phyloP scores from a whole-genome alignment of 2,113 vertebrate genomes.

The Falco punctatus region DNA sequence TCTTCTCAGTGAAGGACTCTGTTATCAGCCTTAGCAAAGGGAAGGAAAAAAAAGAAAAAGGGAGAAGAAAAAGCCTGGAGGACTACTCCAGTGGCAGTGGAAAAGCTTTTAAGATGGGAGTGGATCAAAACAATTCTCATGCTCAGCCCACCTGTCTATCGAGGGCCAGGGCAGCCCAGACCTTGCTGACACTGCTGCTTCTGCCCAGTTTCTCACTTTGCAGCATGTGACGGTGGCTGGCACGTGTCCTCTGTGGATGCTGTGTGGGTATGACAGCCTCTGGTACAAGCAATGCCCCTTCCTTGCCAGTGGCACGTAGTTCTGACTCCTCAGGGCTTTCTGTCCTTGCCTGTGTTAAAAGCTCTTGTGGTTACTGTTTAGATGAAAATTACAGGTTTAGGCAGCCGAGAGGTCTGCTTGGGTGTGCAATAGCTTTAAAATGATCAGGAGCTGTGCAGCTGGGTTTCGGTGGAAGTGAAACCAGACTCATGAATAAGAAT shows the following conservation, averaged over 20 bases:
- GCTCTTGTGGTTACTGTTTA: not conserved
- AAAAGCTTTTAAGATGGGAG: not conserved
- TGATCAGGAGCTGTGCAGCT: not conserved
- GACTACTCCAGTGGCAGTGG: not conserved
- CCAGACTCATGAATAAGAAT: not conserved
- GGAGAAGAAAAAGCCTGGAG: not conserved
- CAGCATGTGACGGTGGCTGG: accelerated
- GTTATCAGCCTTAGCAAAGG: not conserved
- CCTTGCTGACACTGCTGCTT: not conserved
- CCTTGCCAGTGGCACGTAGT: not conserved
- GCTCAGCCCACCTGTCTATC: accelerated
- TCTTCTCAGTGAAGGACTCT: not conserved
- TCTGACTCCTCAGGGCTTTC: not conserved
- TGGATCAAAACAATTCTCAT: accelerated
- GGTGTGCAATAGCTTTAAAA: not conserved
- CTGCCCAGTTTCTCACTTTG: not conserved
- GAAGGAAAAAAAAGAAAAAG: not conserved
- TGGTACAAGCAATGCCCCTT: not conserved
- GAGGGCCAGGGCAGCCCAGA: not conserved
- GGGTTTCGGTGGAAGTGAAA: not conserved
- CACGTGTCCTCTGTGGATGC: accelerated
- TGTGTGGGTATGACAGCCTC: not conserved
- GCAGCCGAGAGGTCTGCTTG: not conserved
- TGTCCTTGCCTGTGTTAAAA: not conserved
- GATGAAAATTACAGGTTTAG: not conserved